phyloP scores from a whole-genome alignment of 2,113 vertebrate species.

The Anarrhichthys ocellatus region DNA sequence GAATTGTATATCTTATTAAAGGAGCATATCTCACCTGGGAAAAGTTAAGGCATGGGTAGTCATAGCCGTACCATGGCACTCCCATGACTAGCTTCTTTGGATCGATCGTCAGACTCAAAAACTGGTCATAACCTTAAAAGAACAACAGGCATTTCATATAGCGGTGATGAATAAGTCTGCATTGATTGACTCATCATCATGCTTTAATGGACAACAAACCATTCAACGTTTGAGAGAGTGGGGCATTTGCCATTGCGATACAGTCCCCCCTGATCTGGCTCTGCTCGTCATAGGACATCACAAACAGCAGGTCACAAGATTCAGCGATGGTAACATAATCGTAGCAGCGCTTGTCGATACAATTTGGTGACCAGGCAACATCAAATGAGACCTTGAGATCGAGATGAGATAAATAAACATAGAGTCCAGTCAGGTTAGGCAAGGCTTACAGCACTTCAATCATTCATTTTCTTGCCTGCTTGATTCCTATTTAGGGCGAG shows the following conservation, averaged over 20 bases:
- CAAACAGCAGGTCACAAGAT: slow-evolving; percentile 94
- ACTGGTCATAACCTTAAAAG: slow-evolving; percentile 88
- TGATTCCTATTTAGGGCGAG: not conserved
- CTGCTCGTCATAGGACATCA: slow-evolving; percentile 98
- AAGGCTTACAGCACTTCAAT: not conserved
- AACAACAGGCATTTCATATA: not conserved
- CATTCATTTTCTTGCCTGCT: not conserved
- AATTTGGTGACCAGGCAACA: slow-evolving; percentile 93
- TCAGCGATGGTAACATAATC: slow-evolving; percentile 91
- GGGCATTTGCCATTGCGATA: slow-evolving; percentile 92
- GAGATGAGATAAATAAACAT: slow-evolving; percentile 20
- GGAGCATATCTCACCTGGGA: slow-evolving; percentile 81
- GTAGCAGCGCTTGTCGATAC: slow-evolving; percentile 92
- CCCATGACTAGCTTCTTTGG: slow-evolving; percentile 95
- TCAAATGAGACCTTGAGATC: slow-evolving; percentile 93
- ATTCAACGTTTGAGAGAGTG: slow-evolving; percentile 86
- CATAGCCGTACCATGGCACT: slow-evolving; percentile 98
- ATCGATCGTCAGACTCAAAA: slow-evolving; percentile 87
- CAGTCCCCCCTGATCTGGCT: slow-evolving; percentile 93
- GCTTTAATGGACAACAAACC: slow-evolving; percentile 80
- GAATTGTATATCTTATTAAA: not conserved
- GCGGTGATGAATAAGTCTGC: not conserved
- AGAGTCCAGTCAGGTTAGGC: not conserved
- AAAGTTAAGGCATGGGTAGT: slow-evolving; percentile 90
- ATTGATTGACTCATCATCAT: not conserved